phyloP scores from a whole-genome alignment of 2,113 vertebrate species.

The Zeus faber region DNA sequence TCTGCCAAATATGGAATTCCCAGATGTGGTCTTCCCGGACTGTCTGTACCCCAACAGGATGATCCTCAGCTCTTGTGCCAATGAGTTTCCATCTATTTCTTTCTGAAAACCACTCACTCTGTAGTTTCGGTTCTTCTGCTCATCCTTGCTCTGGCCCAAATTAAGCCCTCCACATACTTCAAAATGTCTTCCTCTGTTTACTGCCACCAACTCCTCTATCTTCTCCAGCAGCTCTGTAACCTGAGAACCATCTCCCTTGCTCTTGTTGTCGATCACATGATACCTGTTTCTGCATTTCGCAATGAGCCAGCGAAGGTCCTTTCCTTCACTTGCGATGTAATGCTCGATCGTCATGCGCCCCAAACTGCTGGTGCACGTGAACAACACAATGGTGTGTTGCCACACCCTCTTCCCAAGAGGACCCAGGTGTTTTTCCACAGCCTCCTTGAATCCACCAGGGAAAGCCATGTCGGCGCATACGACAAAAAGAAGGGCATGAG shows the following conservation, averaged over 20 bases:
- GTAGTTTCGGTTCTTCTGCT: neutral
- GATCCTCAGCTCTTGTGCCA: neutral
- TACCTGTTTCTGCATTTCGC: conserved; percentile 31
- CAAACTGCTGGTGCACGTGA: conserved; percentile 23
- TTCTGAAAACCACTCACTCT: neutral
- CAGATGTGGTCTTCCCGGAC: neutral
- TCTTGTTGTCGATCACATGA: conserved; percentile 2
- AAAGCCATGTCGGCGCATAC: conserved; percentile 14
- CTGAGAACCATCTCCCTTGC: neutral
- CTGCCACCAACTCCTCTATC: conserved; percentile 8
- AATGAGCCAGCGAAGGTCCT: conserved; percentile 13
- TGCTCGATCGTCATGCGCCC: conserved; percentile 19
- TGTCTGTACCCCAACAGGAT: neutral
- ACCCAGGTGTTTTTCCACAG: conserved; percentile 23
- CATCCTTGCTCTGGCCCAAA: neutral
- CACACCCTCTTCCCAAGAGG: conserved; percentile 10
- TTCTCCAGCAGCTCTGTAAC: conserved; percentile 2
- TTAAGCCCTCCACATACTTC: neutral
- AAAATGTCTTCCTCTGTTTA: neutral
- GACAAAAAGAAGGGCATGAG: conserved; percentile 22
- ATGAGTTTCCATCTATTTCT: neutral
- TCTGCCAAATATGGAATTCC: neutral
- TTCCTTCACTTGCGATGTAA: conserved; percentile 16
- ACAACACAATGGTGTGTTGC: conserved; percentile 23
- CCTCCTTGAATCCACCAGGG: neutral